Evolutionary conservation across 2,888 invertebrate genomes (phyloP), one percentile per base, ranked within the genome.

Genomic region (Drosophila macrospina): DNA sequence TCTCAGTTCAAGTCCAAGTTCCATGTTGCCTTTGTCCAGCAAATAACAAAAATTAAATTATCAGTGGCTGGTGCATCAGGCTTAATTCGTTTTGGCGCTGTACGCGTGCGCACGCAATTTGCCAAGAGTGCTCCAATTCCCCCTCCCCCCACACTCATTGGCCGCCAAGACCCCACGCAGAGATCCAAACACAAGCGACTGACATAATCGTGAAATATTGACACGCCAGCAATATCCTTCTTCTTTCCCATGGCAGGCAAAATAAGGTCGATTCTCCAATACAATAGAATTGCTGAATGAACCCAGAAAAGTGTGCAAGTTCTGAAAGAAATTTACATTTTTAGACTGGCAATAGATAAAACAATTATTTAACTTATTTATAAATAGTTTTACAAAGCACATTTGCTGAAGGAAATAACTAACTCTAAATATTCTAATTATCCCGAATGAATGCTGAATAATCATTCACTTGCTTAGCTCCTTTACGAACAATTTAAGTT

Each of bases 51-150:
- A 89, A 90, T 90, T 90, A 80, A 89, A 90, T 90, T 90, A 90
- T 90, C 91, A 91, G 90, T 83, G 88, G 79, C 78, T 67, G 76
- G 77, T 76, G 88, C 82, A 87, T 81, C 78, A 83, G 81, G 75
- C 85, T 89, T 90, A 90, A 90, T 90, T 91, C 86, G 91, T 89
- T 91, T 83, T 91, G 90, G 91, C 86, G 90, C 89, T 88, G 69
- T 84, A 89, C 90, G 90, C 89, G 91, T 90, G 90, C 91, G 91
- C 90, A 90, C 90, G 90, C 90, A 89, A 77, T 59, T 75, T 78
- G 66, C 45, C 32, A 15, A 24, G 42, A 57, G 15, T 54, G 41
- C 57, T 55, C 65, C 30, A 44, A 37, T 26, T 36, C 16, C 32
- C 42, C 50, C 2, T 5, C 2, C 36, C 42, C 16, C 32, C 42